Conservation (phyloP, 2,113 vertebrate species). For the Tringa solitaria region DNA sequence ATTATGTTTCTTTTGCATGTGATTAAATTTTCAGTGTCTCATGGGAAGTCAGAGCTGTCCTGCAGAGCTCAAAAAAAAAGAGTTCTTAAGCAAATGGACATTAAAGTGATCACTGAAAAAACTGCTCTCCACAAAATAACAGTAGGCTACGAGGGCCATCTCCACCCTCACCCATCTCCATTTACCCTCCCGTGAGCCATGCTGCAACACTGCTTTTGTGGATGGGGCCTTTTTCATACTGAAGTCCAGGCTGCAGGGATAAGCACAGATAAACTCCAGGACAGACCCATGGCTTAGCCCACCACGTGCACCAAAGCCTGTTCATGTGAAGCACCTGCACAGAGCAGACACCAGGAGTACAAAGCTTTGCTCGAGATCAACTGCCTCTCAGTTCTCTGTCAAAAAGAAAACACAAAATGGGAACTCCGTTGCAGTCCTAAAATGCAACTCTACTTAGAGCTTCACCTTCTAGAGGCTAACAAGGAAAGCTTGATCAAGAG, state of each 20-base stretch:
- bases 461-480: neutral
- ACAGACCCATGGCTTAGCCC: neutral
- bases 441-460: fast-evolving
- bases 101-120: neutral
- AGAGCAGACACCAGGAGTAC: neutral
- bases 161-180: neutral
- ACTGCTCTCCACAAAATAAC: neutral
- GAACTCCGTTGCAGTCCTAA: neutral
- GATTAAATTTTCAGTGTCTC: neutral
- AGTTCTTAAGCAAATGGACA: neutral
- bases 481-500: neutral
- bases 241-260: neutral
- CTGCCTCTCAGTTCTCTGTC: neutral
- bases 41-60: neutral
- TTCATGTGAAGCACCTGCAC: fast-evolving
- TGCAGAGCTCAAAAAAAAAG: neutral
- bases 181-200: neutral
- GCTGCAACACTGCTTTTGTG: neutral
- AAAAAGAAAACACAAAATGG: neutral
- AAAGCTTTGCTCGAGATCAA: neutral
- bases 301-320: neutral
- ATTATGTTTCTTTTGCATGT: neutral
- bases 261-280: neutral
- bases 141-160: neutral
- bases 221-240: neutral